Percentiles rank a stretch among this genome's conserved stretches.
These are phyloP conservation scores for Phoenicopterus ruber DNA, from an alignment of 2,113 vertebrate species.

Conservation along the genomic window DNA sequence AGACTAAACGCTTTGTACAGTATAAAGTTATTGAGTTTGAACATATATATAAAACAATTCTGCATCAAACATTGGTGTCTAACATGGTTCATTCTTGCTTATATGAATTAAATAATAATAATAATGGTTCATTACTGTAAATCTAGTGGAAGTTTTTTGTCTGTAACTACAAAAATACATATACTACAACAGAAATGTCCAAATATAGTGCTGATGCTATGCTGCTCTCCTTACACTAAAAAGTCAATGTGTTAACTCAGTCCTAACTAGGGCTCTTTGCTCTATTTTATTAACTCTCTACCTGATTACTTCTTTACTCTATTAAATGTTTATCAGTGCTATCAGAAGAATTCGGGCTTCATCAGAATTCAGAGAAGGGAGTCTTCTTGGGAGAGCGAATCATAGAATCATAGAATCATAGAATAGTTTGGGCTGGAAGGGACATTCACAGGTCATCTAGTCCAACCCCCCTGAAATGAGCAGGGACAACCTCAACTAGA, in stretches of 20 bases:
- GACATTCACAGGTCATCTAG: too few relatives aligned
- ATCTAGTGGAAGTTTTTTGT: not conserved
- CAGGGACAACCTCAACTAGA: too few relatives aligned
- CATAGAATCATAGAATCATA: too few relatives aligned
- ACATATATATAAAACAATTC: not conserved
- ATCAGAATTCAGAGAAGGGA: not conserved
- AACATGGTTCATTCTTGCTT: not conserved
- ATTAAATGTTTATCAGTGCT: not conserved
- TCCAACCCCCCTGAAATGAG: too few relatives aligned
- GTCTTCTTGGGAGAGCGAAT: not conserved
- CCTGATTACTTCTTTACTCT: not conserved
- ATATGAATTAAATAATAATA: not conserved
- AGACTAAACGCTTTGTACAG: rapidly evolving
- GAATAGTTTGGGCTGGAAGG: too few relatives aligned
- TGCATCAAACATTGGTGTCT: not conserved
- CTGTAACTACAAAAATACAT: not conserved
- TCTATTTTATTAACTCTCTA: not conserved
- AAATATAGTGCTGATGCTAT: not conserved
- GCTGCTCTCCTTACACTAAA: not conserved
- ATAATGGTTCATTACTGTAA: not conserved
- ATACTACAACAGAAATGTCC: not conserved
- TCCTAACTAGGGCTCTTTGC: not conserved
- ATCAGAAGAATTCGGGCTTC: not conserved
- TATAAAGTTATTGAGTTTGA: not conserved
- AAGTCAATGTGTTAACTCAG: not conserved